Evolutionary conservation across 2,888 invertebrate species (phyloP).

Genomic region (Aquatica leii): DNA sequence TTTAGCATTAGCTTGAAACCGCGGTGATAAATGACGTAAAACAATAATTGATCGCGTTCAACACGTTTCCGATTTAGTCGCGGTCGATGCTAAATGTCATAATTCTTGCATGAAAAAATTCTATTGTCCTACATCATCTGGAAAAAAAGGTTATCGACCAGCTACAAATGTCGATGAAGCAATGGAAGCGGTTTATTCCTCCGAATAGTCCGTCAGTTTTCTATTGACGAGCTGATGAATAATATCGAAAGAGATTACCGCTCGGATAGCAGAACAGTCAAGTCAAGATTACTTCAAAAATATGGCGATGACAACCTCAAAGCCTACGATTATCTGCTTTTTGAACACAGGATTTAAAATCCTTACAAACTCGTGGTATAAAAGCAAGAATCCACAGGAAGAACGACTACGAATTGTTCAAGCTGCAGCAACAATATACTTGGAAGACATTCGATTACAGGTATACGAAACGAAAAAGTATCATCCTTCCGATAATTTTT

Average conservation of each 20-base stretch:
- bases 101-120: slow-evolving; percentile 20
- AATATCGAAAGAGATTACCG: neutral
- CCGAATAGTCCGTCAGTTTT: neutral
- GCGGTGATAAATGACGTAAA: slow-evolving; percentile 31
- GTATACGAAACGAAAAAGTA: neutral
- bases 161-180: no score
- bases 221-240: no score
- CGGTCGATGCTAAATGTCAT: slow-evolving; percentile 20
- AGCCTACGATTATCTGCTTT: neutral
- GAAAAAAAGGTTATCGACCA: no score
- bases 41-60: slow-evolving; percentile 29
- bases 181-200: no score
- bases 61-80: slow-evolving; percentile 26
- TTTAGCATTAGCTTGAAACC: slow-evolving; percentile 18
- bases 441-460: slow-evolving; percentile 1
- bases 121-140: neutral
- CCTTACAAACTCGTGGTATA: slow-evolving; percentile 2
- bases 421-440: slow-evolving; percentile 1
- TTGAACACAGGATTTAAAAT: slow-evolving; percentile 1
- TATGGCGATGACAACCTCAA: slow-evolving; percentile 1
- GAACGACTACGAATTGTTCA: neutral
- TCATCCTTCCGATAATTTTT: slow-evolving; percentile 1
- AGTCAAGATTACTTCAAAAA: neutral
- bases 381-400: neutral
- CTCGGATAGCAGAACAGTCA: neutral